Base-by-base conservation (phyloP, 2,888 invertebrate genomes). In the Onchidella celtica region DNA sequence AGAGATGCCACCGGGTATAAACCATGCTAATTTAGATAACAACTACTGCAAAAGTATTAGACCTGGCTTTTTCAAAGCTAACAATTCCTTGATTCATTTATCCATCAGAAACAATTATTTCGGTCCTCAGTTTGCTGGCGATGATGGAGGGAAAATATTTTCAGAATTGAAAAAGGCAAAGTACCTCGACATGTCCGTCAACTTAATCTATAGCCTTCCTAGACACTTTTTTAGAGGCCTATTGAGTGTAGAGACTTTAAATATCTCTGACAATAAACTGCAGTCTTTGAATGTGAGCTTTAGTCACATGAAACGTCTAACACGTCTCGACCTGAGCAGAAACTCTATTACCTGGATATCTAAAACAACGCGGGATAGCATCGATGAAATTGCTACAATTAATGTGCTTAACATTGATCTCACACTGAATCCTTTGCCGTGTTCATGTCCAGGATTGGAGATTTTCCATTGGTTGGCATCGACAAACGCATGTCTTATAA, bases 391-490 rank as follows among this genome's bases (percentile, higher is more conserved):
- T n/a, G n/a, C n/a, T n/a, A n/a, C n/a, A n/a, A n/a, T n/a, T n/a
- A n/a, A n/a, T n/a, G n/a, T n/a, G n/a, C n/a, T n/a, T n/a, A n/a
- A n/a, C n/a, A n/a, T n/a, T n/a, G n/a, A n/a, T n/a, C n/a, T n/a
- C n/a, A n/a, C n/a, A n/a, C n/a, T n/a, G n/a, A n/a, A n/a, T n/a
- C n/a, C n/a, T n/a, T n/a, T n/a, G n/a, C n/a, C n/a, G n/a, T n/a
- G n/a, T n/a, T n/a, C n/a, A n/a, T n/a, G n/a, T n/a, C n/a, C n/a
- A n/a, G n/a, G n/a, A n/a, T n/a, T n/a, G n/a, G n/a, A n/a, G n/a
- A n/a, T n/a, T n/a, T n/a, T n/a, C n/a, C 0, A n/a, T 14, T 82
- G 82, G 82, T 57, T 78, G 66, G 40, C 38, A 1, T 29, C 66
- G 24, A 68, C 72, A 14, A 66, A 47, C 1, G 73, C 77, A 17